Conservation (phyloP, 2,888 invertebrate species). For the Trissoscelio sp. region DNA sequence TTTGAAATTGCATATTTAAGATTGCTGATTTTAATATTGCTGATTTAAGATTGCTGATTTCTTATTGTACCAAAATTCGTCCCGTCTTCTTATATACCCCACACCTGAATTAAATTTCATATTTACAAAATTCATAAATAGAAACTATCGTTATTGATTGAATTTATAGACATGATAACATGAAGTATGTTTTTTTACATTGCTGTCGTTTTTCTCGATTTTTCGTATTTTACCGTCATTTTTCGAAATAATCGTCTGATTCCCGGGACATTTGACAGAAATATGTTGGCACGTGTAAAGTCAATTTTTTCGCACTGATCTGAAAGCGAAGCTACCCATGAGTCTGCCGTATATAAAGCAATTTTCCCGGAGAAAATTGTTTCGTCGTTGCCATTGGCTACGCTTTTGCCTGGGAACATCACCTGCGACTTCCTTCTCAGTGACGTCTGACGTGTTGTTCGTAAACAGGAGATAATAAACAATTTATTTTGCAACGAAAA, state of each 20-base stretch:
- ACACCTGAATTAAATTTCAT: too few relatives aligned
- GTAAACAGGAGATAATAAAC: slow-evolving; percentile 7
- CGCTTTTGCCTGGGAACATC: slow-evolving; percentile 21
- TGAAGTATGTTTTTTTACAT: too few relatives aligned
- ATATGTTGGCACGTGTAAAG: slow-evolving; percentile 54
- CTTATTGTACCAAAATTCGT: too few relatives aligned
- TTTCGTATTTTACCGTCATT: not conserved
- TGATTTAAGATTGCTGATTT: too few relatives aligned
- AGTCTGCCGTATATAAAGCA: slow-evolving; percentile 40
- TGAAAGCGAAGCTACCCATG: slow-evolving; percentile 40
- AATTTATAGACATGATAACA: too few relatives aligned
- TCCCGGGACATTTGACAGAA: slow-evolving; percentile 18
- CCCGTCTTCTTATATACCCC: too few relatives aligned
- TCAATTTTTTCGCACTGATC: slow-evolving; percentile 49
- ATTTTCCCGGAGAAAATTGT: slow-evolving; percentile 60
- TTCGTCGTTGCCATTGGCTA: slow-evolving; percentile 49
- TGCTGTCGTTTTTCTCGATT: too few relatives aligned
- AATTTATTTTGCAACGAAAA: not conserved
- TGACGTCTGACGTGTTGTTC: slow-evolving; percentile 5
- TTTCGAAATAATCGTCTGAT: slow-evolving; percentile 7
- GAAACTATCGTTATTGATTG: too few relatives aligned
- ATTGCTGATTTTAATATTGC: too few relatives aligned
- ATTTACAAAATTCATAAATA: too few relatives aligned
- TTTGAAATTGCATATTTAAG: too few relatives aligned
- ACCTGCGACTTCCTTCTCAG: slow-evolving; percentile 32